Percentiles rank a stretch among this genome's conserved stretches.
Conservation (phyloP, 2,113 vertebrate genomes). For the Archocentrus centrarchus region DNA sequence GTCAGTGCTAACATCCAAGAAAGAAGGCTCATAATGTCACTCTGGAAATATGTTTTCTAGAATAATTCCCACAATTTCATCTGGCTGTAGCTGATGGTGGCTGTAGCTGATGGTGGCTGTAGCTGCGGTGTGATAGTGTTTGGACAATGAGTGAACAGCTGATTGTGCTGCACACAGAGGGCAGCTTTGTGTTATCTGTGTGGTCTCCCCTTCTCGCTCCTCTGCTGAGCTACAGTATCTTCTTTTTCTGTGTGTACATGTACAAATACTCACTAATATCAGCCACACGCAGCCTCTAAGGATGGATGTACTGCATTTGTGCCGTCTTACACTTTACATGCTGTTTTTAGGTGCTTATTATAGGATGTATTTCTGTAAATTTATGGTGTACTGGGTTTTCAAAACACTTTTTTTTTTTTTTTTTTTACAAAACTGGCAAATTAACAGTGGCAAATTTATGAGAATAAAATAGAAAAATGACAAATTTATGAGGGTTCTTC, state of each 20-base stretch:
- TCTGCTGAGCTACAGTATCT: not conserved
- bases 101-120: not conserved
- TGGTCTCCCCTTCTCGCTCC: constrained; percentile 30
- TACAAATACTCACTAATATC: not conserved
- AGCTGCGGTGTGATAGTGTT: constrained; percentile 24
- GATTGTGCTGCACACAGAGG: constrained; percentile 37
- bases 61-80: not conserved
- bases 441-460: not conserved
- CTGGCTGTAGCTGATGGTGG: not conserved
- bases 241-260: not conserved
- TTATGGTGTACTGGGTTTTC: not conserved
- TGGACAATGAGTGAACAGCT: constrained; percentile 31
- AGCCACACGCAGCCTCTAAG: not conserved
- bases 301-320: not conserved
- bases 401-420: not conserved
- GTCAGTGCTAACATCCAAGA: not conserved
- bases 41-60: not conserved
- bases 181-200: constrained; percentile 41
- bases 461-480: not conserved
- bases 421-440: not conserved
- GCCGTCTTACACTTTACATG: not conserved
- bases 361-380: not conserved
- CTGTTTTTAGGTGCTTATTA: not conserved
- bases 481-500: not conserved
- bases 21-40: not conserved